Evolutionary conservation across 2,113 vertebrate genomes (phyloP).

Genomic region (Ochotona curzoniae): DNA sequence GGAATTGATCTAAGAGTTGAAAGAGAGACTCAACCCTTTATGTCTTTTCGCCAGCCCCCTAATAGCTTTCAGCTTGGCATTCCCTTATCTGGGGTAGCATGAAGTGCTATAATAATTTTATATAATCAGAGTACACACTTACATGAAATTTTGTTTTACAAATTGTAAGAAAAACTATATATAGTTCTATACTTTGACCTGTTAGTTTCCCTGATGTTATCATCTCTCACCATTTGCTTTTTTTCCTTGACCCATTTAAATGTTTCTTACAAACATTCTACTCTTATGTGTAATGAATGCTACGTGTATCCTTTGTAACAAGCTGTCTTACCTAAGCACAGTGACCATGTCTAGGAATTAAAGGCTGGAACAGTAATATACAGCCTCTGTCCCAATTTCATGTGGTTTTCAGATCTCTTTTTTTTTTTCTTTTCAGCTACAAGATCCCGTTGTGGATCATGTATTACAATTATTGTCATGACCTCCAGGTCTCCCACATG

Average conservation of each 20-base stretch:
- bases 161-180: conserved; percentile 46
- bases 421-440: not conserved
- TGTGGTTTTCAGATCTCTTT: not conserved
- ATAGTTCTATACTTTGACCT: not conserved
- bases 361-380: not conserved
- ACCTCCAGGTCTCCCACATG: too few relatives aligned
- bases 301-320: not conserved
- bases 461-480: not conserved
- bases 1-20: not conserved
- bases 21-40: not conserved
- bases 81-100: not conserved
- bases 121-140: not conserved
- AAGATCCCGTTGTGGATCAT: not conserved
- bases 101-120: not conserved
- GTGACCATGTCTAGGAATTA: not conserved
- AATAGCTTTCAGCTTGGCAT: not conserved
- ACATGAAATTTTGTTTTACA: not conserved
- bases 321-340: not conserved
- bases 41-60: not conserved
- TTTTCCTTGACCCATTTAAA: not conserved
- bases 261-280: not conserved
- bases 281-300: not conserved
- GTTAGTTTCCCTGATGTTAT: not conserved
- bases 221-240: not conserved
- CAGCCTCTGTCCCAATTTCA: not conserved